A percentile compares a stretch with the other conserved stretches of the same genome.
phyloP scores from a whole-genome alignment of 35 echinoderm and acorn worm genomes.

The Antedon bifida region DNA sequence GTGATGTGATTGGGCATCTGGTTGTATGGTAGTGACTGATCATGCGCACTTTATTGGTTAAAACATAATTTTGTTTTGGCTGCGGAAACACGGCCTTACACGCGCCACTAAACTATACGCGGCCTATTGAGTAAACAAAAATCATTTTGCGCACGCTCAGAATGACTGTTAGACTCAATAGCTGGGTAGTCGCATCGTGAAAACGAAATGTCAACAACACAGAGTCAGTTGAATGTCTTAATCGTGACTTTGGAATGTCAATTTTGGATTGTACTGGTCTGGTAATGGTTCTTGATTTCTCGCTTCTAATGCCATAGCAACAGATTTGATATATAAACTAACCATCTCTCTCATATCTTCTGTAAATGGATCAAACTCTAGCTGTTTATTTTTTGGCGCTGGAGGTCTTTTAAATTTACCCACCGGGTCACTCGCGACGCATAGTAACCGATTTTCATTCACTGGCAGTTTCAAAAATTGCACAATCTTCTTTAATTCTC shows the following conservation, averaged over 20 bases:
- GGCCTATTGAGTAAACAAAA: no score
- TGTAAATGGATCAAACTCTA: slow-evolving; percentile 81
- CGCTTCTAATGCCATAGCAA: slow-evolving; percentile 79
- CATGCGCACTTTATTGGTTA: no score
- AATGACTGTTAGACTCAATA: no score
- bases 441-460: slow-evolving; percentile 58
- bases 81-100: no score
- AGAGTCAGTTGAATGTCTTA: no score
- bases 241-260: slow-evolving; percentile 31
- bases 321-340: slow-evolving; percentile 52
- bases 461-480: slow-evolving; percentile 37
- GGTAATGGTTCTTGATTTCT: slow-evolving; percentile 59
- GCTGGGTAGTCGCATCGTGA: no score
- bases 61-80: no score
- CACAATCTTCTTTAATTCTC: slow-evolving; percentile 40
- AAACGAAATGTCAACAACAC: no score
- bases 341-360: slow-evolving; percentile 87
- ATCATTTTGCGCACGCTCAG: no score
- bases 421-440: slow-evolving; percentile 43
- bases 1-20: no score
- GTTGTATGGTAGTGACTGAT: no score
- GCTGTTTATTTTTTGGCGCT: slow-evolving; percentile 13
- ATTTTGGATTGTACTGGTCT: slow-evolving; percentile 44
- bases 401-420: slow-evolving; percentile 90
- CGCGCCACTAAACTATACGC: no score